Percentiles rank a stretch among this genome's conserved stretches.
Conservation (phyloP, 2,113 vertebrate genomes). For the Antechinus stuartii region DNA sequence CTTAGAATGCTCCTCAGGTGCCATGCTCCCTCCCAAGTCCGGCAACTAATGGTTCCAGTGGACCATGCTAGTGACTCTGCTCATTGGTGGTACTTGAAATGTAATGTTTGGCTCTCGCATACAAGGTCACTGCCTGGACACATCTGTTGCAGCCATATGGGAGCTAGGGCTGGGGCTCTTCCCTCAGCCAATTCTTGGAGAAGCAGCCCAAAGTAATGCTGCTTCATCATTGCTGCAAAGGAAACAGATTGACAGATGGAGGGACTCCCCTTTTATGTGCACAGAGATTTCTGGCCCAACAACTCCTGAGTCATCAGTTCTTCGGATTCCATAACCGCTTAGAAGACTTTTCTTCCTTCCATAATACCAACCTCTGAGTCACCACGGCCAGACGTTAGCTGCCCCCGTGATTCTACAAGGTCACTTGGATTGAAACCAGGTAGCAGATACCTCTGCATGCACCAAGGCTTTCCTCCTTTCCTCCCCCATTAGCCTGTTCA, state of each 20-base stretch:
- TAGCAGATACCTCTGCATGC: background rate
- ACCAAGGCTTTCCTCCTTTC: background rate
- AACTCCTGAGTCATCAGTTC: background rate
- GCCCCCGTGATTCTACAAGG: background rate
- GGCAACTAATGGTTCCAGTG: background rate
- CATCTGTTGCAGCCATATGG: background rate
- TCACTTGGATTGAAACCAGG: background rate
- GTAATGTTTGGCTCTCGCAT: background rate
- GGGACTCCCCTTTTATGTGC: background rate
- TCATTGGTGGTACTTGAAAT: background rate
- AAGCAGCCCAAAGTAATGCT: background rate
- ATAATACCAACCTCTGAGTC: background rate
- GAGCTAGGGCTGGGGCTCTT: background rate
- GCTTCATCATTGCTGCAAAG: background rate
- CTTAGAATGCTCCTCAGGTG: background rate
- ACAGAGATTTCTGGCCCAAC: background rate
- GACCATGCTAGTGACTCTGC: background rate
- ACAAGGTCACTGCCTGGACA: background rate
- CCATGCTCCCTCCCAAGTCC: background rate
- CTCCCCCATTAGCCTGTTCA: background rate
- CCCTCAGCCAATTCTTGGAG: background rate
- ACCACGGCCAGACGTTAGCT: background rate
- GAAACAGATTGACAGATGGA: background rate
- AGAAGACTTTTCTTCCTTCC: background rate
- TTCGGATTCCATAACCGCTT: background rate